Conservation (phyloP, 2,888 invertebrate species). For the Sminthurinus aureus region DNA sequence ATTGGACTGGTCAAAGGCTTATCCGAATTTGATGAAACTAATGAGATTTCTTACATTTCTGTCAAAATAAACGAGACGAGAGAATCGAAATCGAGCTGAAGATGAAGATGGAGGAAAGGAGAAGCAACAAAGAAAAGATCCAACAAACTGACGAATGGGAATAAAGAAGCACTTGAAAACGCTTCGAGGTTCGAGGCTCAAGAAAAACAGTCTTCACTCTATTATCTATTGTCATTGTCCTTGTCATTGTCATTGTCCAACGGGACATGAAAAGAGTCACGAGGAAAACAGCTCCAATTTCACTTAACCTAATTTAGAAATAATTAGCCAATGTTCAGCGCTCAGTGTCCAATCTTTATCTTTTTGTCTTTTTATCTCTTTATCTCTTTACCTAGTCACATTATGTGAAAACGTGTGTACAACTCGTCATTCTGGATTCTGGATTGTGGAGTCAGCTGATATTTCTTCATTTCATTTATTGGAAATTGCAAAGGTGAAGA, state of each 20-base stretch:
- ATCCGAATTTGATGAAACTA: conserved; percentile 56
- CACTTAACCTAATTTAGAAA: conserved; percentile 59
- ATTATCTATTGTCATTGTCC: conserved; percentile 32
- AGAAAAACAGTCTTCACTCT: conserved; percentile 41
- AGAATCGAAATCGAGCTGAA: conserved; percentile 6
- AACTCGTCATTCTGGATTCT: too few species aligned
- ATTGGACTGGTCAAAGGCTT: conserved; percentile 16
- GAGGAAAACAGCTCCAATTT: conserved; percentile 43
- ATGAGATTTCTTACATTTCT: conserved; percentile 55
- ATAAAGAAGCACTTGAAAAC: conserved; percentile 2
- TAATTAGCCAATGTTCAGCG: conserved; percentile 47
- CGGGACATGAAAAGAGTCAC: not conserved
- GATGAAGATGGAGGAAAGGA: conserved; percentile 27
- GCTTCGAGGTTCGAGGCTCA: not conserved
- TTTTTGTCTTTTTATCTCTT: not conserved
- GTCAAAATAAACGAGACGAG: conserved; percentile 7
- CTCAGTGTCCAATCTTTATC: not conserved
- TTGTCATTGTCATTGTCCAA: not conserved
- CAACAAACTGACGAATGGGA: conserved; percentile 25
- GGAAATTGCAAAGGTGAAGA: too few species aligned
- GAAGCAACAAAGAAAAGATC: conserved; percentile 15
- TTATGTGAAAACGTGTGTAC: not conserved
- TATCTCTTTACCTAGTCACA: not conserved
- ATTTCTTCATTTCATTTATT: too few species aligned
- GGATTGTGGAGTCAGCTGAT: too few species aligned